phyloP scores from a whole-genome alignment of 2,797 vertebrate species.

The Gephyroberyx darwinii region DNA sequence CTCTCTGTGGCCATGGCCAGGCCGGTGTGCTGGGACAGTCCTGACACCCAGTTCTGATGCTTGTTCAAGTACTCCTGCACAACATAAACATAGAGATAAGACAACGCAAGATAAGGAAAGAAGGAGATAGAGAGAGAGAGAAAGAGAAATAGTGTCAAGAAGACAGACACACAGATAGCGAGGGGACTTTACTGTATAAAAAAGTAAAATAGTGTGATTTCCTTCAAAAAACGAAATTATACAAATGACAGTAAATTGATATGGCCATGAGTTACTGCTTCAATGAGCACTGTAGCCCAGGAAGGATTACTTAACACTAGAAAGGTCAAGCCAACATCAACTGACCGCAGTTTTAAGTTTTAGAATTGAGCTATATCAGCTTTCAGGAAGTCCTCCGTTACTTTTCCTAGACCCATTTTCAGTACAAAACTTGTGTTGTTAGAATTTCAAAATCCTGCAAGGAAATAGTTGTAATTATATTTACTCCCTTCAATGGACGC shows the following conservation, averaged over 20 bases:
- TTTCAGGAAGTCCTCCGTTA: too few species aligned
- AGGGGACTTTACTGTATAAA: not conserved
- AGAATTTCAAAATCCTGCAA: too few species aligned
- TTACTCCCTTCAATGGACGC: too few species aligned
- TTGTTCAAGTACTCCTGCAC: constrained; percentile 95
- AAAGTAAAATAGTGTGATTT: not conserved
- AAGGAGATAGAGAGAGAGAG: not conserved
- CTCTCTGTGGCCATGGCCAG: constrained; percentile 98
- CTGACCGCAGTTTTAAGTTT: too few species aligned
- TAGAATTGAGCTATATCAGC: too few species aligned
- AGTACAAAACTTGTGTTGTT: too few species aligned
- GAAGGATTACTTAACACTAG: too few species aligned
- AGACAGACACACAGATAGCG: not conserved
- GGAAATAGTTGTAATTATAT: too few species aligned
- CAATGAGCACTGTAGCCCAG: too few species aligned
- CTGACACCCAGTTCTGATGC: constrained; percentile 96
- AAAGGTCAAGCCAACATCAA: too few species aligned
- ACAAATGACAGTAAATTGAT: not conserved
- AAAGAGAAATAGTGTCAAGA: not conserved
- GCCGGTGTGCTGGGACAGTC: constrained; percentile 95
- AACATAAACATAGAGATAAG: not conserved
- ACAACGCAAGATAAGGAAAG: not conserved
- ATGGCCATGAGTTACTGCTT: too few species aligned
- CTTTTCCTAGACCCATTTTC: too few species aligned
- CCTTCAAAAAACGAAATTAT: not conserved